Evolutionary conservation across 2,888 invertebrate genomes (phyloP), one percentile per base, ranked within the genome.

Genomic region (Griposia aprilina): DNA sequence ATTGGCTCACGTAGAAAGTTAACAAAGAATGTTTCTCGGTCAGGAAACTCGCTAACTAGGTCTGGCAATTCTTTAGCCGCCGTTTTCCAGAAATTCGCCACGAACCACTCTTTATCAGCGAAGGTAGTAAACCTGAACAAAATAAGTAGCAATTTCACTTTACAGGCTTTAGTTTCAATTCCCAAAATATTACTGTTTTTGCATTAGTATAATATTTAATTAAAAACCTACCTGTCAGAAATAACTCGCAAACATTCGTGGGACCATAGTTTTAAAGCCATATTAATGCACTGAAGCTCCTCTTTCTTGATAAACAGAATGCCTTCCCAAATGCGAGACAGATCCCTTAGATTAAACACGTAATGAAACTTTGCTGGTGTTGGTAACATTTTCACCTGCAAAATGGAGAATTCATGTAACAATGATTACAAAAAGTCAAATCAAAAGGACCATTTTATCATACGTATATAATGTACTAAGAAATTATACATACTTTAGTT

Each of bases 351-450:
- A 95, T 99, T 99, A 93, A 99, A 99, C 20, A 99, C 98, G 91
- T 99, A 99, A 93, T 99, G 99, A 92, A 99, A 99, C 93, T 99
- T 99, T 0, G 99, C 98, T 30, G 99, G 99, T 0, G 99, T 99
- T 6, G 99, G 99, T 80, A 99, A 94, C 99, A 99, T 98, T 97
- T 98, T 98, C 0, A 97, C 95, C 97, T 97, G 81, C 98, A 74
- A 68, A 36, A 36, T 30, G 2, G 7, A 15, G 23, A 11, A 66
- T 52, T 15, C 30, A 76, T 55, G 41, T 15, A 67, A 63, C 30
- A 63, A 59, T 48, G 0, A 66, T 17, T n/a, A 52, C 2, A 20
- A 20, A 52, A 45, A 13, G 0, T n/a, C 17, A 20, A 45, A 23
- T 41, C 23, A n/a, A n/a, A 55, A 60, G 7, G 30, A 15, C 15